phyloP scores from a whole-genome alignment of 2,888 invertebrate genomes.

The Druceiella hillmani region DNA sequence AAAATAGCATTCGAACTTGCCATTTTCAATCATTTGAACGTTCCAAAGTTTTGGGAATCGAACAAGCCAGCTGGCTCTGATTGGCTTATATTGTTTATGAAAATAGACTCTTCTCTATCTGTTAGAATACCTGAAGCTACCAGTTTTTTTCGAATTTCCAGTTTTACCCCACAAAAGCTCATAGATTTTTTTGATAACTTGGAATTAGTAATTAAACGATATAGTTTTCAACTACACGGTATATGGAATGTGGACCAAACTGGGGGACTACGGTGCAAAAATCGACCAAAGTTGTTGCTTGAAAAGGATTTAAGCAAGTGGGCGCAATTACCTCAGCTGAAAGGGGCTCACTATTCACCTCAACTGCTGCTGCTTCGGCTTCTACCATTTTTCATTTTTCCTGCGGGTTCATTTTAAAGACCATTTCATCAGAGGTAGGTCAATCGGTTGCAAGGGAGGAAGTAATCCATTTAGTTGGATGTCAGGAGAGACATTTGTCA shows the following conservation, averaged over 20 bases:
- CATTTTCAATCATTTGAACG: constrained; percentile 9
- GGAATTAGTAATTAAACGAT: constrained; percentile 6
- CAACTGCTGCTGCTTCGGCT: constrained; percentile 11
- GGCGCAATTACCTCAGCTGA: no score
- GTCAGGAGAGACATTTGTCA: constrained; percentile 12
- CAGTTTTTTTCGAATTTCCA: constrained; percentile 12
- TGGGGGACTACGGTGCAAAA: constrained; percentile 13
- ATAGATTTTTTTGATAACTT: constrained; percentile 20
- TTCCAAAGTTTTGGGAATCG: constrained; percentile 14
- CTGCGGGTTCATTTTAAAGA: constrained; percentile 8
- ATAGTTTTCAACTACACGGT: constrained; percentile 10
- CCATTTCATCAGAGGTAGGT: no score
- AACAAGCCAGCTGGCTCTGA: constrained; percentile 12
- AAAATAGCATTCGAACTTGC: constrained; percentile 17
- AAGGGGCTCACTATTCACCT: constrained; percentile 13
- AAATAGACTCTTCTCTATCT: constrained; percentile 7
- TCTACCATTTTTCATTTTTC: constrained; percentile 13
- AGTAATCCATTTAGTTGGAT: constrained; percentile 12
- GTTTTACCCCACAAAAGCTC: constrained; percentile 19
- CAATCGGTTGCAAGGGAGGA: constrained; percentile 6
- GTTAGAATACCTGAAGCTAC: constrained; percentile 13
- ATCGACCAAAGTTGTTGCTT: constrained; percentile 14
- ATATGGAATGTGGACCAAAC: constrained; percentile 18
- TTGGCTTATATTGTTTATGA: constrained; percentile 11
- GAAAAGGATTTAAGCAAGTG: constrained; percentile 8